A percentile compares a stretch with the other conserved stretches of the same genome.
Conservation (phyloP, 30 jellyfish, hydroid and myxozoan species). For the Cassiopea andromeda region DNA sequence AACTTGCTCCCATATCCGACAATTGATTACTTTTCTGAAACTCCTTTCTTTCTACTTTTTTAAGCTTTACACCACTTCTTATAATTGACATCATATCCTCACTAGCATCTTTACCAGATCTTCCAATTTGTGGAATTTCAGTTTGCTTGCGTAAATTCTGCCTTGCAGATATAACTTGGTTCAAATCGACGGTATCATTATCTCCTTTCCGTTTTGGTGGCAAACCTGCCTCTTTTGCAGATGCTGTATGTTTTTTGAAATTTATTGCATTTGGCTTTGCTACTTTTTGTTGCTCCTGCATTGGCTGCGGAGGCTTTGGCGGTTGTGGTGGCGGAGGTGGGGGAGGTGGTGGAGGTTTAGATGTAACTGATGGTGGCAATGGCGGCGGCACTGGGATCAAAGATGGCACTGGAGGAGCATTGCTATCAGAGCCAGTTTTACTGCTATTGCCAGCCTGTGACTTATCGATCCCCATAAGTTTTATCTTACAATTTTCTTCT, state of each 20-base stretch:
- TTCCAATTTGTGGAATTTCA: slow-evolving; percentile 17
- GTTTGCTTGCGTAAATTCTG: slow-evolving; percentile 48
- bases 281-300: neutral
- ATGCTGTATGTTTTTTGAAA: neutral
- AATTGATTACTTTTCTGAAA: slow-evolving; percentile 29
- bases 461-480: slow-evolving; percentile 8
- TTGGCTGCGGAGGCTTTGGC: neutral
- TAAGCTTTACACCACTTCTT: slow-evolving; percentile 73
- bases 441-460: neutral
- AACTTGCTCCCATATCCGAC: slow-evolving; percentile 68
- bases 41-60: slow-evolving; percentile 61
- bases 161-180: slow-evolving; percentile 54
- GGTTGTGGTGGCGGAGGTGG: slow-evolving; percentile 41
- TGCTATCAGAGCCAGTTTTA: neutral
- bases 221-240: neutral
- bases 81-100: slow-evolving; percentile 69
- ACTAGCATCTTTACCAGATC: neutral
- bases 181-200: slow-evolving; percentile 50
- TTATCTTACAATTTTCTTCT: neutral
- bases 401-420: neutral
- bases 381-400: slow-evolving; percentile 60
- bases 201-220: neutral
- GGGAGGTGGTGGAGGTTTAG: slow-evolving; percentile 74
- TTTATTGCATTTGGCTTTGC: neutral
- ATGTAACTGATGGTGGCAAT: slow-evolving; percentile 74